Conservation (phyloP, 2,113 vertebrate genomes). For the Urocynchramus pylzowi region DNA sequence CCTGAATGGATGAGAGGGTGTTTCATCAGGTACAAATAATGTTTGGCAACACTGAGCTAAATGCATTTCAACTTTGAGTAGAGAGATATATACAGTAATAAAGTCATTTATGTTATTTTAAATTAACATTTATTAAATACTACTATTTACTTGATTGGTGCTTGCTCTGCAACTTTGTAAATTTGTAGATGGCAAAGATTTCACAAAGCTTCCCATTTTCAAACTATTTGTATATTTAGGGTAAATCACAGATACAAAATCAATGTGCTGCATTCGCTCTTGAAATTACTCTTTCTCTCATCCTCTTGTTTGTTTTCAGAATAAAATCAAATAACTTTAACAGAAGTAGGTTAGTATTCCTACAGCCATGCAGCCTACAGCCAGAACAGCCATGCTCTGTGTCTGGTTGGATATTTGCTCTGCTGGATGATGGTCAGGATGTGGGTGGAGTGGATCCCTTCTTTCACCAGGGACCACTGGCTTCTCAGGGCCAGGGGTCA, state of each 20-base stretch:
- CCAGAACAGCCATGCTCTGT: fast-evolving
- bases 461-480: fast-evolving
- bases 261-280: neutral
- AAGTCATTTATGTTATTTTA: neutral
- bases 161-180: neutral
- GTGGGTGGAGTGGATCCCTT: neutral
- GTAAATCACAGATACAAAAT: neutral
- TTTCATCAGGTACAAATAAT: neutral
- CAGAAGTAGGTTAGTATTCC: neutral
- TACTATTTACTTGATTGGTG: neutral
- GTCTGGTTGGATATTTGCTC: neutral
- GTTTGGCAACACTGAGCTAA: neutral
- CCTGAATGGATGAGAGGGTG: neutral
- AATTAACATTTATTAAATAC: neutral
- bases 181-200: neutral
- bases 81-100: neutral
- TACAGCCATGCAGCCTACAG: neutral
- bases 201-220: neutral
- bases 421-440: fast-evolving
- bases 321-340: neutral
- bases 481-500: neutral
- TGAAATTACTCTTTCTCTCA: neutral
- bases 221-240: neutral
- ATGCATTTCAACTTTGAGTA: neutral
- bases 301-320: neutral